Evolutionary conservation across 2,113 vertebrate species (phyloP).

Genomic region (Oreotragus oreotragus): DNA sequence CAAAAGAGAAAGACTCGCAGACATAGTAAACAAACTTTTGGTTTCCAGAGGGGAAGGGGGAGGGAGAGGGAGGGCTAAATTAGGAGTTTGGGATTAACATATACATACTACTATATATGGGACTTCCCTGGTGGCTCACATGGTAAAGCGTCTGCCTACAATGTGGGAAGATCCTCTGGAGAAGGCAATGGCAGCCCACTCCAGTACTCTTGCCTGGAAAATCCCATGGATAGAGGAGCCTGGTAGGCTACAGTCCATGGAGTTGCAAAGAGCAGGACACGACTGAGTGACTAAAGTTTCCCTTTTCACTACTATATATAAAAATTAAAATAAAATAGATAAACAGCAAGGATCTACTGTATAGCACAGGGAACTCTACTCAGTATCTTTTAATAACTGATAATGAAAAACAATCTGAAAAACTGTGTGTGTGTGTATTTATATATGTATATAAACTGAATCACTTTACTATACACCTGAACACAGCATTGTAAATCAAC

Average conservation of each 20-base stretch:
- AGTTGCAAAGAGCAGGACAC: rapidly evolving
- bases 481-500: background rate
- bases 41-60: background rate
- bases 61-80: background rate
- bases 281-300: background rate
- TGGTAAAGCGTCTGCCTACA: background rate
- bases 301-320: background rate
- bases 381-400: background rate
- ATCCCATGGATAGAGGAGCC: background rate
- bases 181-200: background rate
- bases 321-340: background rate
- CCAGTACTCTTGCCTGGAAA: background rate
- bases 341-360: background rate
- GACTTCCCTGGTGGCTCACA: background rate
- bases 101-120: background rate
- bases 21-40: background rate
- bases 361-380: background rate
- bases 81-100: background rate
- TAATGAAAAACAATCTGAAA: background rate
- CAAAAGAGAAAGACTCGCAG: too few relatives aligned
- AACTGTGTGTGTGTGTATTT: background rate
- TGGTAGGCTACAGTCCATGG: background rate
- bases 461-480: background rate
- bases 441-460: background rate
- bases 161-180: background rate